Evolutionary conservation across 2,113 vertebrate species (phyloP).

Genomic region (Sphyrna mokarran): DNA sequence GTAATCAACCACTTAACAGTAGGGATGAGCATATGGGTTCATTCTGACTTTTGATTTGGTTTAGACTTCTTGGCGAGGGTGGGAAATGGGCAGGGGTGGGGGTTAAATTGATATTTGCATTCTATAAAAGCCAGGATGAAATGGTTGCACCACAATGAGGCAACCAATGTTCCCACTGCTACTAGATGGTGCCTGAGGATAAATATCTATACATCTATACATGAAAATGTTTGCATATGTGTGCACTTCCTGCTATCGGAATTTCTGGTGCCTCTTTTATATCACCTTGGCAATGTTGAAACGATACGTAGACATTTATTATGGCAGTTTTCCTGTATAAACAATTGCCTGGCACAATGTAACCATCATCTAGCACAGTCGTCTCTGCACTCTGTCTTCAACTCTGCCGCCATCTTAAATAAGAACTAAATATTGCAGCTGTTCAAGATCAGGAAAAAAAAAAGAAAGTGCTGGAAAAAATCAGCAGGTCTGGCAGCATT

Average conservation of each 20-base stretch:
- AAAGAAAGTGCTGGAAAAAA: no score
- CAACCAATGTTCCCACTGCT: background rate
- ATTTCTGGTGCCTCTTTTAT: background rate
- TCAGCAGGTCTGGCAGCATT: no score
- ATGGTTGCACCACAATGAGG: no score
- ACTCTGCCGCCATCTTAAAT: background rate
- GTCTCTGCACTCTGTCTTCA: background rate
- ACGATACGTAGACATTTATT: constrained; percentile 1
- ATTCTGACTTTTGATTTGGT: constrained; percentile 30
- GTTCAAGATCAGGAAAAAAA: no score
- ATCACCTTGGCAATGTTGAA: constrained; percentile 15
- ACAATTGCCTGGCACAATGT: background rate
- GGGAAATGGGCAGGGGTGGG: background rate
- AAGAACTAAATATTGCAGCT: no score
- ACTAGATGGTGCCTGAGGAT: background rate
- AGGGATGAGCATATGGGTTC: constrained; percentile 31
- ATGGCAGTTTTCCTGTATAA: constrained; percentile 20
- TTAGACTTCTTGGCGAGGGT: background rate
- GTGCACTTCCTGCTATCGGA: background rate
- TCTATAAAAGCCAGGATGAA: background rate
- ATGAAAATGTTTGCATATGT: background rate
- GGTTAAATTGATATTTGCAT: background rate
- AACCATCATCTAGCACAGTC: constrained; percentile 8
- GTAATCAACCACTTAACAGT: constrained; percentile 32
- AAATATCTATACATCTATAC: background rate